Conservation (phyloP, 2,113 vertebrate genomes). For the Deroptyus accipitrinus region DNA sequence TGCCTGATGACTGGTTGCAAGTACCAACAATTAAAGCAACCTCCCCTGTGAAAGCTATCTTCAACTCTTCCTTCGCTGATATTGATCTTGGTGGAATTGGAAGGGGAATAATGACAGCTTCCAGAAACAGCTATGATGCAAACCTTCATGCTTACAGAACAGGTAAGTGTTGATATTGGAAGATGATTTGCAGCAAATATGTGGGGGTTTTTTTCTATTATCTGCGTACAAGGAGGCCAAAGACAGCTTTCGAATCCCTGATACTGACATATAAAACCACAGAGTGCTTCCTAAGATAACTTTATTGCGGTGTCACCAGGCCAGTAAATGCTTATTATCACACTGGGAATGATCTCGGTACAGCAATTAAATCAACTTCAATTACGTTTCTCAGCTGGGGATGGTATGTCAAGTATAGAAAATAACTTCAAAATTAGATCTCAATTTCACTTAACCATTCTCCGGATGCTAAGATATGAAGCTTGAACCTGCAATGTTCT, state of each 20-base stretch:
- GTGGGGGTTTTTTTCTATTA: accelerated
- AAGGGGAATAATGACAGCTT: neutral
- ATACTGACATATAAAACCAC: neutral
- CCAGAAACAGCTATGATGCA: neutral
- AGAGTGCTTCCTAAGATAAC: neutral
- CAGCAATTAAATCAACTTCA: neutral
- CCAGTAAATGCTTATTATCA: neutral
- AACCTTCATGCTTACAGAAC: neutral
- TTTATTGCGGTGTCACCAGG: neutral
- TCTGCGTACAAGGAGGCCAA: neutral
- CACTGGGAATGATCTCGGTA: neutral
- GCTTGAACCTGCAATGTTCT: neutral
- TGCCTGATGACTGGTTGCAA: neutral
- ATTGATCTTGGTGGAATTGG: neutral
- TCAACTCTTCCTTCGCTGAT: neutral
- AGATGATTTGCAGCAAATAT: neutral
- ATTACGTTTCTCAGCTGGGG: neutral
- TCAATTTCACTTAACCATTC: neutral
- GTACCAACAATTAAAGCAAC: neutral
- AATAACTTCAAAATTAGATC: neutral
- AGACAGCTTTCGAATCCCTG: neutral
- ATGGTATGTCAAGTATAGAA: neutral
- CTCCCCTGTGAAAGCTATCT: neutral
- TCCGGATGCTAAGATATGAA: neutral
- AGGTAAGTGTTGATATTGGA: neutral